A percentile compares a stretch with the other conserved stretches of the same genome.
Evolutionary conservation across 2,113 vertebrate genomes (phyloP).

Genomic region (Apaloderma vittatum): DNA sequence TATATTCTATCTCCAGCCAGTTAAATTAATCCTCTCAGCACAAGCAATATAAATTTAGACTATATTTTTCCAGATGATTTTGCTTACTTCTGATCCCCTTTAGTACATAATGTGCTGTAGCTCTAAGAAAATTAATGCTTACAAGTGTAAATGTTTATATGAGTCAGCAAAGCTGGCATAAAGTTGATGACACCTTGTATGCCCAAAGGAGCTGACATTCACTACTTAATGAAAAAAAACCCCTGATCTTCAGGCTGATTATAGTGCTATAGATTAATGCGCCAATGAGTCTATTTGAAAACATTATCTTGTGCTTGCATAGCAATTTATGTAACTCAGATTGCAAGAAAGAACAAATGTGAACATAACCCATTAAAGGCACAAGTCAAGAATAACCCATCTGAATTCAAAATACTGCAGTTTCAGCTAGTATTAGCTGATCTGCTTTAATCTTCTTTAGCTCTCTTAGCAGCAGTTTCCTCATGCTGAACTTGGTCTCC

Average conservation of each 20-base stretch:
- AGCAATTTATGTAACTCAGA: constrained; percentile 56
- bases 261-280: constrained; percentile 46
- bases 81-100: constrained; percentile 66
- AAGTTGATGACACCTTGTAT: constrained; percentile 65
- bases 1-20: constrained; percentile 22
- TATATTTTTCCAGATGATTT: constrained; percentile 61
- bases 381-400: constrained; percentile 24
- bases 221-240: constrained; percentile 44
- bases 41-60: constrained; percentile 63
- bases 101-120: constrained; percentile 54
- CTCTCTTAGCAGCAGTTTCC: not conserved
- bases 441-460: not conserved
- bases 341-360: constrained; percentile 48
- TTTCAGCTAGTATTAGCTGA: constrained; percentile 26
- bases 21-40: constrained; percentile 60
- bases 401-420: constrained; percentile 19
- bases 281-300: constrained; percentile 46
- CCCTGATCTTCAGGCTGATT: constrained; percentile 32
- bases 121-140: constrained; percentile 68
- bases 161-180: constrained; percentile 68
- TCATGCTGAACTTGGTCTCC: not conserved
- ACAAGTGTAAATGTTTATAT: constrained; percentile 59
- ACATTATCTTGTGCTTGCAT: constrained; percentile 56
- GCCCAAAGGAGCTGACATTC: constrained; percentile 56
- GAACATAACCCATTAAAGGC: constrained; percentile 9